phyloP scores from a whole-genome alignment of 2,888 invertebrate species.

The Pyralis farinalis region DNA sequence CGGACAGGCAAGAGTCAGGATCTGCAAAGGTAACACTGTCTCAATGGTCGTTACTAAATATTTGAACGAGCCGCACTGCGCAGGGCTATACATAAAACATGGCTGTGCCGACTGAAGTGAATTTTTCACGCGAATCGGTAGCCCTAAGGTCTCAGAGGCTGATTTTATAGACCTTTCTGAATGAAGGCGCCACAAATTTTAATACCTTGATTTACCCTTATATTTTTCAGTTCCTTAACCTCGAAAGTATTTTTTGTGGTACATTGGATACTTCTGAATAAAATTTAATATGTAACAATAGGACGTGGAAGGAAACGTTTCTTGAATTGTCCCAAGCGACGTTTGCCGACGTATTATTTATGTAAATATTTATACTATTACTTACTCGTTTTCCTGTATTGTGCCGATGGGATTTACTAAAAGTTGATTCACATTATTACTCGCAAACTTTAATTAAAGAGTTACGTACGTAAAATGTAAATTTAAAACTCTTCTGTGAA shows the following conservation, averaged over 20 bases:
- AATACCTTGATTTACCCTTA: too few species aligned
- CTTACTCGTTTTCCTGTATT: background rate
- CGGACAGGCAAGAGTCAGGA: conserved; percentile 1
- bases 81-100: conserved; percentile 67
- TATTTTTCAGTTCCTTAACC: too few species aligned
- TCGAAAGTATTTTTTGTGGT: too few species aligned
- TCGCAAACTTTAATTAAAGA: conserved; percentile 48
- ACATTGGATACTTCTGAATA: too few species aligned
- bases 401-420: conserved; percentile 28
- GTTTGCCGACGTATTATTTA: too few species aligned
- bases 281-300: too few species aligned
- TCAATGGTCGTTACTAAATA: conserved; percentile 63
- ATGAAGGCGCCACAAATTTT: background rate
- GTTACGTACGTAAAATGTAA: conserved; percentile 50
- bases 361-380: background rate
- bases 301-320: too few species aligned
- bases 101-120: conserved; percentile 47
- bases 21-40: conserved; percentile 44
- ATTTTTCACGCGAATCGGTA: conserved; percentile 56
- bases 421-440: conserved; percentile 57
- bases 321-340: too few species aligned
- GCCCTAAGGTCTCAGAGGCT: conserved; percentile 37
- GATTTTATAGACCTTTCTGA: conserved; percentile 20
- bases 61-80: conserved; percentile 67
- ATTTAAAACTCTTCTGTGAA: conserved; percentile 50